These are phyloP conservation scores for Pleuronectes platessa DNA, from an alignment of 2,113 vertebrate species.

Conservation along the genomic window DNA sequence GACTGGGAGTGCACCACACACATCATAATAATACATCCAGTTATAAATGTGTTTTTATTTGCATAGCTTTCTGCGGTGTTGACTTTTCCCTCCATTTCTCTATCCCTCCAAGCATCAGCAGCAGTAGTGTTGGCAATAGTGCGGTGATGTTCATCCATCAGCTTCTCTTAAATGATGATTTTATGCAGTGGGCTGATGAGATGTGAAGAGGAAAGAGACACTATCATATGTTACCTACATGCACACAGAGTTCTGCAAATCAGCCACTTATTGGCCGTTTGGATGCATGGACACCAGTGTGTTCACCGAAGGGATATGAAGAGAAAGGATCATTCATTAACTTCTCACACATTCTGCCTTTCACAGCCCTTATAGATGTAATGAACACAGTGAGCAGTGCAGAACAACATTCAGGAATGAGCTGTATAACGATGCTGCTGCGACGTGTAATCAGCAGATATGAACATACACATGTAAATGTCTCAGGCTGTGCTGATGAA, in stretches of 20 bases:
- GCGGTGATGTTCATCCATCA: conserved; percentile 44
- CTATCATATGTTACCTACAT: conserved; percentile 60
- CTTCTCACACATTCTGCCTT: conserved; percentile 1
- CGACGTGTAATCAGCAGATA: conserved; percentile 6
- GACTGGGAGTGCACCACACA: conserved; percentile 14
- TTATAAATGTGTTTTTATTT: conserved; percentile 58
- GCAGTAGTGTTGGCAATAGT: conserved; percentile 10
- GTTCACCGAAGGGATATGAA: conserved; percentile 36
- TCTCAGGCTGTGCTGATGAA: conserved; percentile 1
- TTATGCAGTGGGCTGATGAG: conserved; percentile 71
- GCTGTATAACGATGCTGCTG: neutral
- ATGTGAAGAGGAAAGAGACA: conserved; percentile 63
- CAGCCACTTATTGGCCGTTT: conserved; percentile 55
- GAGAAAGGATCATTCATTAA: conserved; percentile 35
- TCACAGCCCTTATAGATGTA: conserved; percentile 7
- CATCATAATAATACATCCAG: conserved; percentile 26
- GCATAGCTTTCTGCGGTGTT: conserved; percentile 43
- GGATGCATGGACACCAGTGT: conserved; percentile 33
- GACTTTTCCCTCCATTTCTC: conserved; percentile 36
- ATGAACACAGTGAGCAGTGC: conserved; percentile 9
- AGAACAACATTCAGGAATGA: conserved; percentile 19
- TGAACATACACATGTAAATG: neutral
- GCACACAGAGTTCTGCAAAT: conserved; percentile 48
- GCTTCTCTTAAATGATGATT: conserved; percentile 62
- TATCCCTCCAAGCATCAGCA: conserved; percentile 26